Evolutionary conservation across 2,113 vertebrate genomes (phyloP), one percentile per base, ranked within the genome.

Genomic region (Anthoscopus minutus): DNA sequence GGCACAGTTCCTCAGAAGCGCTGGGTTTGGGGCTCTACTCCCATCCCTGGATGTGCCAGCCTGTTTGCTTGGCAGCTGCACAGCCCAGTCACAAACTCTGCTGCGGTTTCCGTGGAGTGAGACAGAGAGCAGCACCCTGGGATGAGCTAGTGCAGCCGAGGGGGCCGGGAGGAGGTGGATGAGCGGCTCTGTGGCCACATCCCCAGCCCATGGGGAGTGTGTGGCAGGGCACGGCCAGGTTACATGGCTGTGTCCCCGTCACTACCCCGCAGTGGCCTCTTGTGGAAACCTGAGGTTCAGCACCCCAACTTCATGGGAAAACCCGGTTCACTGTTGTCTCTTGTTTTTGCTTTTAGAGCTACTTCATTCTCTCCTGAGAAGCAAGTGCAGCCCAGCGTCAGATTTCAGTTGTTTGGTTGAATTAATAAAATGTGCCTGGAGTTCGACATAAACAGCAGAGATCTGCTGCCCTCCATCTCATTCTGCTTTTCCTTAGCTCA

Each of bases 241-340:
- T 40, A 53, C 56, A 67, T 48, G 25, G 12, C 25, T 60, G 33
- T 38, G 40, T 5, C 33, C 25, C 33, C 0, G 0, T 23, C 42
- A 4, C 28, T 5, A 2, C 31, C 38, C 18, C 0, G 1, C 17
- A 2, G 60, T 5, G 21, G 65, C 31, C n/a, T 53, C 2, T 0
- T 9, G 10, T 17, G 53, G 72, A 50, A 70, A 15, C 33, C 24
- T 28, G 13, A 57, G 61, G 30, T 53, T 82, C 27, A 15, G 54
- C 54, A 65, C 33, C 38, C 9, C 33, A 17, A 3, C 6, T 25
- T 35, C 64, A 33, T 17, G 37, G 50, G 40, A 37, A 16, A 3
- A 61, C 21, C 10, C 24, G 24, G 2, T 47, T 62, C 57, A 1
- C 18, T 44, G 23, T 7, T 61, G 9, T 10, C 15, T 61, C 47